Evolutionary conservation across 2,113 vertebrate species (phyloP).

Genomic region (Ceyx margarethae): DNA sequence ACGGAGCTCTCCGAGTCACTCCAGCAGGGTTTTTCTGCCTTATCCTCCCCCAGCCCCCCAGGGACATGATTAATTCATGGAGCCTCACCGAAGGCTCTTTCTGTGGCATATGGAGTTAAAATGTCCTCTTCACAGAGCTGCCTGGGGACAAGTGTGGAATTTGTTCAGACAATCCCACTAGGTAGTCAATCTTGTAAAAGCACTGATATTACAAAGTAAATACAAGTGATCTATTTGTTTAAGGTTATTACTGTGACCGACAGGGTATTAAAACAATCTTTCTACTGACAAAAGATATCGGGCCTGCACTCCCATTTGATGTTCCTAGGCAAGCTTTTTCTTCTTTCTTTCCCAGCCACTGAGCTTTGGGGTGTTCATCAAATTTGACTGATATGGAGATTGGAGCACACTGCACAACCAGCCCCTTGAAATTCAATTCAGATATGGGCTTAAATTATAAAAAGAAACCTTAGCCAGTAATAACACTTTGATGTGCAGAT

Average conservation of each 20-base stretch:
- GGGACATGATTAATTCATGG: slow-evolving; percentile 74
- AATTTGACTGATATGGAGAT: slow-evolving; percentile 37
- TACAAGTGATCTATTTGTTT: slow-evolving; percentile 78
- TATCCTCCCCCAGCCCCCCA: slow-evolving; percentile 48
- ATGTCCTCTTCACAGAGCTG: slow-evolving; percentile 68
- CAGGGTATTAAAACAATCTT: slow-evolving; percentile 74
- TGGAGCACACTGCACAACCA: slow-evolving; percentile 1
- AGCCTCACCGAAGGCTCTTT: slow-evolving; percentile 65
- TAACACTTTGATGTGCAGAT: slow-evolving; percentile 69
- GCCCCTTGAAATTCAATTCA: slow-evolving; percentile 67
- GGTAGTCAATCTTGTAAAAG: slow-evolving; percentile 77
- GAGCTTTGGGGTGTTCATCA: slow-evolving; percentile 60
- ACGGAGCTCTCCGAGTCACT: slow-evolving; percentile 42
- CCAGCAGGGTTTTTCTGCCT: slow-evolving; percentile 24
- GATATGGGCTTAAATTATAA: slow-evolving; percentile 53
- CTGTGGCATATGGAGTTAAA: slow-evolving; percentile 62
- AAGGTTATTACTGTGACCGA: slow-evolving; percentile 75
- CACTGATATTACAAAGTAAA: slow-evolving; percentile 78
- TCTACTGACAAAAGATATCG: slow-evolving; percentile 69
- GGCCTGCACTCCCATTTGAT: slow-evolving; percentile 59
- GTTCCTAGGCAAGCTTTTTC: slow-evolving; percentile 43
- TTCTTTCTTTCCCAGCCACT: slow-evolving; percentile 33
- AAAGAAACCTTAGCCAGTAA: slow-evolving; percentile 52
- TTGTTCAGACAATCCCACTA: slow-evolving; percentile 74
- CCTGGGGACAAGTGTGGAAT: slow-evolving; percentile 73